Percentiles rank a stretch among this genome's conserved stretches.
Evolutionary conservation across 2,797 vertebrate species (phyloP).

Genomic region (Philypnodon macrostomus): DNA sequence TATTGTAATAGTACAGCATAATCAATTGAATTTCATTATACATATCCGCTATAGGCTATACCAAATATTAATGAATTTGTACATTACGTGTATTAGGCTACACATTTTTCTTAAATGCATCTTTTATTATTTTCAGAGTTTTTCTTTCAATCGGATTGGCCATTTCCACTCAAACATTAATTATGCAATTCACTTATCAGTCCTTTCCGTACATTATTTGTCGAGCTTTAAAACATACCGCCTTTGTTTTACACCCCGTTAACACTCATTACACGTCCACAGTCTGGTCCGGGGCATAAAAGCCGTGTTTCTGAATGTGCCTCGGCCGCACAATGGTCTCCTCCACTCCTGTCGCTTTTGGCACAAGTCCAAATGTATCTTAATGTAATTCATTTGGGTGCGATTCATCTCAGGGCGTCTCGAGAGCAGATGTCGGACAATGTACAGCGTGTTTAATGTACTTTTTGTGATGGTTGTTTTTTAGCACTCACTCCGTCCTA

Average conservation of each 20-base stretch:
- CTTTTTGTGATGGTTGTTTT: neutral
- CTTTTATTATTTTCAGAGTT: too few species aligned
- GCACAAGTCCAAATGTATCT: slow-evolving; percentile 28
- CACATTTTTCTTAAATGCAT: too few species aligned
- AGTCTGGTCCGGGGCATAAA: slow-evolving; percentile 11
- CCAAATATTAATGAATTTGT: too few species aligned
- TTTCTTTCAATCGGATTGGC: too few species aligned
- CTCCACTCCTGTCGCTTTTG: slow-evolving; percentile 35
- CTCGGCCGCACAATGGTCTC: slow-evolving; percentile 28
- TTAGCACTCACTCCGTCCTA: neutral
- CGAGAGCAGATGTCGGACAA: slow-evolving; percentile 2
- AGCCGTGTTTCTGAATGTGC: slow-evolving; percentile 6
- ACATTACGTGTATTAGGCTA: too few species aligned
- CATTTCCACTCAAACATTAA: neutral
- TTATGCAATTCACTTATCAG: neutral
- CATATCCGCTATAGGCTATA: too few species aligned
- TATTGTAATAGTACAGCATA: too few species aligned
- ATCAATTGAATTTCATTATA: too few species aligned
- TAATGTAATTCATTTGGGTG: slow-evolving; percentile 3
- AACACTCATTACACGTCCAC: slow-evolving; percentile 1
- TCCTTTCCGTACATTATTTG: slow-evolving; percentile 1
- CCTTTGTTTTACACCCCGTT: slow-evolving; percentile 1
- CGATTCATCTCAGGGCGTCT: slow-evolving; percentile 11
- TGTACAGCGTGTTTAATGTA: slow-evolving; percentile 8
- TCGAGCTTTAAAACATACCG: neutral